Evolutionary conservation across 1,140 invertebrate genomes (phyloP).

Genomic region (Psilanteris sp.): DNA sequence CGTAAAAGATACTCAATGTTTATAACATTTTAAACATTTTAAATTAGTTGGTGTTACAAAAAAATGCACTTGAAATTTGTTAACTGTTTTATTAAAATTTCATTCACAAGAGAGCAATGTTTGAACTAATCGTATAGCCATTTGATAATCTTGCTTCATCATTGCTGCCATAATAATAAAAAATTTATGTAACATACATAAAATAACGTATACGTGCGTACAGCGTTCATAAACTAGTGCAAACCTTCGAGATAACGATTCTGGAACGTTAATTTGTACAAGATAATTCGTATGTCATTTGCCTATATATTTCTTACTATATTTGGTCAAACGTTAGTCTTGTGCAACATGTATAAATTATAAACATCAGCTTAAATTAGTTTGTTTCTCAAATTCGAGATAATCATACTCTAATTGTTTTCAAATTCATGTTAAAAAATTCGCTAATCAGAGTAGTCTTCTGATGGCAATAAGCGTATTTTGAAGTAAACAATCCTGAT

Average conservation of each 20-base stretch:
- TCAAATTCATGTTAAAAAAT: too few relatives aligned
- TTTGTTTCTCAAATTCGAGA: too few relatives aligned
- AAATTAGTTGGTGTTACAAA: too few relatives aligned
- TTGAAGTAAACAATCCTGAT: conserved; percentile 29
- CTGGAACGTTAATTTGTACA: conserved; percentile 45
- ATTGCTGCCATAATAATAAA: conserved; percentile 26
- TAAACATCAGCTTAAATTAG: conserved; percentile 16
- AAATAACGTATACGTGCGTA: conserved; percentile 45
- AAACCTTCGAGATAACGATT: conserved; percentile 38
- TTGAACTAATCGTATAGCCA: conserved; percentile 21
- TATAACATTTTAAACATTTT: too few relatives aligned
- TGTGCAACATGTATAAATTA: conserved; percentile 53
- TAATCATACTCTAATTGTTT: too few relatives aligned
- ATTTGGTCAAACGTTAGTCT: conserved; percentile 47
- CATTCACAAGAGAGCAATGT: conserved; percentile 58
- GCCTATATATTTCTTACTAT: conserved; percentile 20
- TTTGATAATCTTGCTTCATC: conserved; percentile 16
- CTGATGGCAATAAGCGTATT: conserved; percentile 43
- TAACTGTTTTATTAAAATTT: conserved; percentile 49
- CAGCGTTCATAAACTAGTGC: conserved; percentile 38
- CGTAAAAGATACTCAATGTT: too few relatives aligned
- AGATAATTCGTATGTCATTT: conserved; percentile 16
- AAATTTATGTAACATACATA: conserved; percentile 54
- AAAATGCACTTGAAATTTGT: too few relatives aligned
- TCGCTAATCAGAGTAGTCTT: conserved; percentile 14